Evolutionary conservation across 1,140 invertebrate genomes (phyloP).

Genomic region (Formica selysi): DNA sequence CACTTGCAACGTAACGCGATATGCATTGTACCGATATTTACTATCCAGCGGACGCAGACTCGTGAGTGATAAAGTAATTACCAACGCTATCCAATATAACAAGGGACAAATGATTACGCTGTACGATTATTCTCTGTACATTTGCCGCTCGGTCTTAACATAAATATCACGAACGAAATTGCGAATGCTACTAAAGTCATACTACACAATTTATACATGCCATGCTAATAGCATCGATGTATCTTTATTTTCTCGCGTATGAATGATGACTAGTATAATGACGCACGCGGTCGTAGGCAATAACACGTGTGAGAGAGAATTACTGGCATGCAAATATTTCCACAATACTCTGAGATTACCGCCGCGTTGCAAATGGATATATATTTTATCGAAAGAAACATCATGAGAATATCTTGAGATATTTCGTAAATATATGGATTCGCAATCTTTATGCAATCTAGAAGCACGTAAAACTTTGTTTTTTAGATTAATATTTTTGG

Average conservation of each 20-base stretch:
- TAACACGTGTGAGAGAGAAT: background rate
- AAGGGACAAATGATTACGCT: background rate
- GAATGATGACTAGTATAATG: conserved; percentile 29
- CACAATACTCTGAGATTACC: conserved; percentile 3
- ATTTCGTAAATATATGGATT: background rate
- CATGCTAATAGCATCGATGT: conserved; percentile 26
- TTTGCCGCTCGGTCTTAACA: conserved; percentile 10
- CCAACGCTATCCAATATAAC: background rate
- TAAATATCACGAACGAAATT: conserved; percentile 30
- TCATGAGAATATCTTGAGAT: background rate
- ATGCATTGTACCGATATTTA: conserved; percentile 14
- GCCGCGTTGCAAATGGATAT: background rate
- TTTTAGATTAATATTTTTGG: background rate
- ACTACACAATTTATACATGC: conserved; percentile 26
- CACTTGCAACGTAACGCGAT: background rate
- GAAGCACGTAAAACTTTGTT: background rate
- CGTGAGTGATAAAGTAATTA: conserved; percentile 26
- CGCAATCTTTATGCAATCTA: background rate
- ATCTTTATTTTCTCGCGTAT: conserved; percentile 27
- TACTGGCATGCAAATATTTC: conserved; percentile 1
- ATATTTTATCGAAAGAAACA: background rate
- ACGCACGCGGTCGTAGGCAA: background rate
- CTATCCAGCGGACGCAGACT: background rate
- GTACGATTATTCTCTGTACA: conserved; percentile 14
- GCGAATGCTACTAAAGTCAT: conserved; percentile 20